Evolutionary conservation across 2,113 vertebrate genomes (phyloP), one percentile per base, ranked within the genome.

Genomic region (Suricata suricatta): DNA sequence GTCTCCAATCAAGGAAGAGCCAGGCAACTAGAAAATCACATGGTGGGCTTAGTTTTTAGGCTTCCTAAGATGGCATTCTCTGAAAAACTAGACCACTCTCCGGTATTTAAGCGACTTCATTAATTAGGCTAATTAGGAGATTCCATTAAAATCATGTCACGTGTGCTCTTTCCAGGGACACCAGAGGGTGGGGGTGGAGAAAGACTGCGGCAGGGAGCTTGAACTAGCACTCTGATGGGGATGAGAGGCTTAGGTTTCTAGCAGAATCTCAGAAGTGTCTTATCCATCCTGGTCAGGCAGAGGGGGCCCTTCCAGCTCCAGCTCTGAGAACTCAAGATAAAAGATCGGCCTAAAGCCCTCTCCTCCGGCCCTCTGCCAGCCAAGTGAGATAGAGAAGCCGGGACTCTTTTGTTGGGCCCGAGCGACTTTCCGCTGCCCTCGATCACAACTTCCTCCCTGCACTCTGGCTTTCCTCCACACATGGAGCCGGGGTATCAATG

Each of bases 41-140:
- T 7, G 5, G 4, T 3, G 21, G 38, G 71, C 47, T 64, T 13
- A 19, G 12, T 88, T 80, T 93, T 68, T n/a, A n/a, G 21, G 35
- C 54, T 74, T 44, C 80, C 77, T 41, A 44, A 29, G 38, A 76
- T 17, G 38, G 29, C 57, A 33, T 44, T 88, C 54, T 68, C 74
- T 88, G 54, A 81, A 71, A 96, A 57, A 64, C 85, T 4, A 94
- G 71, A 27, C 76, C 57, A 87, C 93, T 84, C 52, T 96, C 96
- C 71, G 80, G 89, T 29, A 57, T 69, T 81, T 81, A 2, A 9
- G 47, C 15, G 69, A 97, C 76, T 93, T 97, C 89, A 74, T 54
- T 66, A 94, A 69, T 68, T 54, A 63, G 66, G 63, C 54, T 96
- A 93, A 81, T 33, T 68, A 80, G 66, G 90, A 89, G 52, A 88